Evolutionary conservation across 2,797 vertebrate genomes (phyloP).

Genomic region (Smutsia temminckii): DNA sequence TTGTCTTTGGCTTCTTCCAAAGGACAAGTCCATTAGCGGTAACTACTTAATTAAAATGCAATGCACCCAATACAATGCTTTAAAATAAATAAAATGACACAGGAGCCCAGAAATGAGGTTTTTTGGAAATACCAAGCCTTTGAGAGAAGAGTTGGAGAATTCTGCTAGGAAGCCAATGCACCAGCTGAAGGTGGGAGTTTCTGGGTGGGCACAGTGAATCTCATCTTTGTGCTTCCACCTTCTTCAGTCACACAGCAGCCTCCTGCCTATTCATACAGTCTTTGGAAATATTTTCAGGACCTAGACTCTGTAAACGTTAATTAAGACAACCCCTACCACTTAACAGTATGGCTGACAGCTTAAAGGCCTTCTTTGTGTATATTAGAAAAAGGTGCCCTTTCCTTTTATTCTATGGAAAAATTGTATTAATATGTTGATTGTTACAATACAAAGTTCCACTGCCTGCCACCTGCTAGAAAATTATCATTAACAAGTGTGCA

Average conservation of each 20-base stretch:
- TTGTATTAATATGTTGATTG: neutral
- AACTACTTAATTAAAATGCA: neutral
- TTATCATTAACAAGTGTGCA: neutral
- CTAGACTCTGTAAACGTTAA: neutral
- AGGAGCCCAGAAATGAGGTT: neutral
- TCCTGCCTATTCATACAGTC: neutral
- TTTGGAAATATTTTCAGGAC: neutral
- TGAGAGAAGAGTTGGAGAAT: neutral
- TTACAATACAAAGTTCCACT: neutral
- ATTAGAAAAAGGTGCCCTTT: neutral
- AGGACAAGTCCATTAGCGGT: slow-evolving; percentile 10
- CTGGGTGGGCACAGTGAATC: neutral
- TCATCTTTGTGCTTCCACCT: neutral
- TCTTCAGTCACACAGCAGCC: neutral
- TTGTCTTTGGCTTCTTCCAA: neutral
- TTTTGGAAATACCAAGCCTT: neutral
- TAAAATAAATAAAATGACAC: neutral
- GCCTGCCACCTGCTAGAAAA: neutral
- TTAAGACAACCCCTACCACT: neutral
- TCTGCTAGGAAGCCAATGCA: neutral
- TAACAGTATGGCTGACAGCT: neutral
- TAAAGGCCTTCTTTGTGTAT: neutral
- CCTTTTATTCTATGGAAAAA: slow-evolving; percentile 8
- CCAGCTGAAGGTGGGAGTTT: neutral
- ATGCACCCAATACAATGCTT: neutral